These are phyloP conservation scores for fruit fly (Drosophila melanogaster) DNA, from an alignment of 1,140 invertebrate species.

Conservation along the genomic window Release_6_plus_ISO1_MT NT_033777.3:16293501-16294000, in stretches of 20 bases:
- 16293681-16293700: constrained; percentile 49
- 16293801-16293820: constrained; percentile 49
- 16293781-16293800: constrained; percentile 41
- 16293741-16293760: constrained; percentile 44
- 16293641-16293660: constrained; percentile 10
- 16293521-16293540: constrained; percentile 5
- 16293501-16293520: constrained; percentile 5
- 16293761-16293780: constrained; percentile 40
- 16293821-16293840: constrained; percentile 69
- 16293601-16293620: constrained; percentile 35
- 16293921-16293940: constrained; percentile 9
- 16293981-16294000: constrained; percentile 85
- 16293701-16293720: constrained; percentile 42
- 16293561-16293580: constrained; percentile 53
- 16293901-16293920: constrained; percentile 29
- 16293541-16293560: constrained; percentile 54
- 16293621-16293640: constrained; percentile 29
- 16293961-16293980: constrained; percentile 25
- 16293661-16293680: constrained; percentile 47
- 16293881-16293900: constrained; percentile 32
- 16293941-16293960: constrained; percentile 32
- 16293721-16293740: constrained; percentile 48
- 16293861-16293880: constrained; percentile 31
- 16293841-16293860: constrained; percentile 27
- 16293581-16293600: constrained; percentile 53